These are phyloP conservation scores for Platyscapa corneri DNA, from an alignment of 1,140 invertebrate species.

Conservation along the genomic window DNA sequence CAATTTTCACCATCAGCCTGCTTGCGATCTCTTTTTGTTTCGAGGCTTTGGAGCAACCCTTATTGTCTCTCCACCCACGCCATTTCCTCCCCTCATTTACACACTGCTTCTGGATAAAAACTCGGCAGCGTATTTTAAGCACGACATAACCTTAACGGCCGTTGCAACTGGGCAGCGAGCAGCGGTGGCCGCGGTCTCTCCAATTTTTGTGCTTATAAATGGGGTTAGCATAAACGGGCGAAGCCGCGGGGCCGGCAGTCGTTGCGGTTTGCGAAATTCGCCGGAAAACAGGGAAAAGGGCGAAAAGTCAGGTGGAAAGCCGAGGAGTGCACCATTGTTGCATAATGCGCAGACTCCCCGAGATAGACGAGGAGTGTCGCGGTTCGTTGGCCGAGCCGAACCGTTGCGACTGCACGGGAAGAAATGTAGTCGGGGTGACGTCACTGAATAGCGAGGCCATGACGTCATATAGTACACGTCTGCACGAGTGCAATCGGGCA, in stretches of 20 bases:
- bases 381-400: constrained; percentile 18
- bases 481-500: no score
- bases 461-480: constrained; percentile 16
- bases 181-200: no score
- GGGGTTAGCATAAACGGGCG: no score
- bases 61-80: not conserved
- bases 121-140: not conserved
- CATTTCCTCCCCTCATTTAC: not conserved
- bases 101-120: not conserved
- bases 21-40: not conserved
- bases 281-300: no score
- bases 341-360: constrained; percentile 25
- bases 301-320: not conserved
- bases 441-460: not conserved
- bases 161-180: no score
- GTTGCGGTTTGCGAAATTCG: no score
- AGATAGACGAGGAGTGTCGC: not conserved
- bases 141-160: not conserved
- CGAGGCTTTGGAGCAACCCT: not conserved
- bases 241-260: no score
- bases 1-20: not conserved
- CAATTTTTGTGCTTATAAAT: no score
- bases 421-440: not conserved
- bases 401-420: not conserved
- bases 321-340: not conserved